Conservation (phyloP, 1,140 invertebrate species). For the Bombus pyrosoma region DNA sequence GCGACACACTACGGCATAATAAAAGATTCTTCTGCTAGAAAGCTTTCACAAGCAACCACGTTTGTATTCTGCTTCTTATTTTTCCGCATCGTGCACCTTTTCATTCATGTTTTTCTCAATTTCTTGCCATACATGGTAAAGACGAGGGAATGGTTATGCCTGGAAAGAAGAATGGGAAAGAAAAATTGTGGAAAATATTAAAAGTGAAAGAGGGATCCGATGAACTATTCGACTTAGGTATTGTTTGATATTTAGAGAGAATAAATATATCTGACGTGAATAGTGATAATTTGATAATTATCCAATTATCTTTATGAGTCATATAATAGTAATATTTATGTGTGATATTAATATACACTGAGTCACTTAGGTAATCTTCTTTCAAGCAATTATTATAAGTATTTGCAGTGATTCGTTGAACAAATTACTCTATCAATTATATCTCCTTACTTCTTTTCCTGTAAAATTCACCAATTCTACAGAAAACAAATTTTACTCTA, state of each 20-base stretch:
- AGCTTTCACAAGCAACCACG: background rate
- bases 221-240: background rate
- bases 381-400: background rate
- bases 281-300: no score
- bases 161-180: background rate
- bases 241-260: background rate
- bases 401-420: background rate
- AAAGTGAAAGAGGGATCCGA: no score
- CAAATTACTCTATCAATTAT: background rate
- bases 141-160: background rate
- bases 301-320: no score
- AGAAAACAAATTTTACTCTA: background rate
- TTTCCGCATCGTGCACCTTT: background rate
- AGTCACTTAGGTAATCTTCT: slow-evolving; percentile 1
- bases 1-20: background rate
- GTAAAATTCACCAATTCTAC: background rate
- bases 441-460: background rate
- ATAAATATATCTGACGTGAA: no score
- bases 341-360: background rate
- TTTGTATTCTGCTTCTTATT: background rate
- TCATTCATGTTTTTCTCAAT: background rate
- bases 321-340: slow-evolving; percentile 1
- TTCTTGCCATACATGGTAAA: no score
- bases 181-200: background rate
- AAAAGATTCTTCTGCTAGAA: background rate